Base-by-base conservation (phyloP, 1,140 invertebrate genomes). In the Nasonia giraulti region DNA sequence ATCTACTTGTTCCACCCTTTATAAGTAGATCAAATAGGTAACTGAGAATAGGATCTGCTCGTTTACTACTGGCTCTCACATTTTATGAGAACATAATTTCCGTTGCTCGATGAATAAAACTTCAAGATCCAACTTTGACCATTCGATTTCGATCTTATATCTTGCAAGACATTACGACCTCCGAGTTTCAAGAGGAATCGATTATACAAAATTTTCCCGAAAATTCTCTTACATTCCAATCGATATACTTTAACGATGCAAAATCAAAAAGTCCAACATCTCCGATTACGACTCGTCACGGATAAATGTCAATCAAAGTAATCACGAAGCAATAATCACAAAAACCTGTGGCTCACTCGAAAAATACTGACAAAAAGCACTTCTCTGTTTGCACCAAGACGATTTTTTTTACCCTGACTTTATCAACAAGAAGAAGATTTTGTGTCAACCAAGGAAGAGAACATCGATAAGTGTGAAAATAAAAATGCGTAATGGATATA, bases 371-470 rank as follows among this genome's bases (percentile, higher is more conserved):
- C 68, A 71, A 71, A 31, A 20, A 75, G 47, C 80, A 82, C 80
- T 75, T 8, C 27, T 82, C 50, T n/a, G 27, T 75, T 27, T 75
- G 71, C 71, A 82, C 73, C 47, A 75, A 75, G 73, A 75, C 80
- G 23, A 40, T 62, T 82, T 55, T 37, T 11, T 2, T 80, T 23
- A 44, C 37, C 2, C 4, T 27, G 23, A 68, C 31, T 68, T 40
- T 80, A 80, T 62, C 14, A 20, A 62, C 14, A 20, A 62, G 20
- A 0, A 7, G 20, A n/a, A 62, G 20, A 62, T 62, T 62, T 20
- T 20, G 20, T 17, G 14, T 5, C 14, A 50, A n/a, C 55, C 4
- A 62, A 62, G 55, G 55, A n/a, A 62, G 55, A 62, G 20, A 62
- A n/a, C 20, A 62, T 5, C 20, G 14, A 1, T 71, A 80, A 27